Base-by-base conservation (phyloP, 2,797 vertebrate genomes). In the Micrastur ruficollis region DNA sequence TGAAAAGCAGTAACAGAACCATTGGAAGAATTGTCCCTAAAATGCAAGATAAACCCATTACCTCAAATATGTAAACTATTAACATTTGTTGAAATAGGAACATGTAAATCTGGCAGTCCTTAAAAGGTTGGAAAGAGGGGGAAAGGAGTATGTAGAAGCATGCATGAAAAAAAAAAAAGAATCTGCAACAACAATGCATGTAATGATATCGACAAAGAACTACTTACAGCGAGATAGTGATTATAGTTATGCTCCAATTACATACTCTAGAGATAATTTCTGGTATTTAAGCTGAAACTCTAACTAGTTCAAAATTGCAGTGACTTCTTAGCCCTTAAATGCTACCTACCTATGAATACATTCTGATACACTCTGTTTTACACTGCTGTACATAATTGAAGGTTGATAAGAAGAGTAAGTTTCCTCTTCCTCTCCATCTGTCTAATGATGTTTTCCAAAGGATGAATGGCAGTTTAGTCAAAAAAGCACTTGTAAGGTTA, bases 181-280 rank as follows among this genome's bases (percentile, higher is more conserved):
- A 52, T 8, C 14, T 52, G 29, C 62, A 68, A 90, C 84, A 96
- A 88, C 55, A 93, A 75, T 14, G 62, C 13, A 29, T 52, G 50
- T 75, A 94, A 97, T 32, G 80, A 93, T 70, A 95, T 75, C 36
- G 44, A 90, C 75, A 96, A 96, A 97, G 86, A 50, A 73, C 67
- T 90, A 59, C 78, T 96, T 94, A 78, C 26, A 84, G 50, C 63
- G 72, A 93, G 74, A 95, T 67, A 63, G 53, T 94, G 91, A 95
- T 97, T 97, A 97, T 44, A 92, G 23, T 42, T 96, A 97, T 92
- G 67, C 85, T 95, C 78, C 98, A 98, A 98, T 97, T 97, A 97
- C 70, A 87, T 92, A 87, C 82, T 97, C 62, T 68, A 68, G 68
- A 83, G 92, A 97, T 95, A 78, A 98, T 97, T 97, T 97, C 71